These are phyloP conservation scores for Ethmia dodecea DNA, from an alignment of 2,888 invertebrate species.

Conservation along the genomic window DNA sequence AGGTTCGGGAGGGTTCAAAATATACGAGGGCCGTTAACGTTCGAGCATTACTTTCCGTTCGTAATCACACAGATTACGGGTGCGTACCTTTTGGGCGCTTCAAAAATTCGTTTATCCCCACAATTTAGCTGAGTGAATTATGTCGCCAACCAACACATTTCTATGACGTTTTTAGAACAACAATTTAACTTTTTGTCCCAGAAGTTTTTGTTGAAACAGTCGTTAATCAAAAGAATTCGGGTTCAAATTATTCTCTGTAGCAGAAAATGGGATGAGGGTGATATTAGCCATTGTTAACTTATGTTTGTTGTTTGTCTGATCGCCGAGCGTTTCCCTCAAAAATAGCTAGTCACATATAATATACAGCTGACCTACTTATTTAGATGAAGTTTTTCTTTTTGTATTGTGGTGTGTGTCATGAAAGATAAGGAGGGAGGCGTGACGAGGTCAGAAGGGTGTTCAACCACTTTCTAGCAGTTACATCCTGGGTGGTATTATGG, in stretches of 20 bases:
- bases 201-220: too few relatives aligned
- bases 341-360: conserved; percentile 5
- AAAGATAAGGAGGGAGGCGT: conserved; percentile 11
- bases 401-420: conserved; percentile 23
- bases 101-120: conserved; percentile 23
- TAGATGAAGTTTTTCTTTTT: conserved; percentile 17
- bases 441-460: too few relatives aligned
- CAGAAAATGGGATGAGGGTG: conserved; percentile 2
- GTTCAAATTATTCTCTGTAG: neutral
- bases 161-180: neutral
- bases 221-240: conserved; percentile 8
- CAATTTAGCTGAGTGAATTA: conserved; percentile 22
- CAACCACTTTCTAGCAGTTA: too few relatives aligned
- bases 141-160: conserved; percentile 5
- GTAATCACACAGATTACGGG: conserved; percentile 23
- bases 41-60: conserved; percentile 22
- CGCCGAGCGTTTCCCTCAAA: conserved; percentile 7
- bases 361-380: conserved; percentile 31
- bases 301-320: conserved; percentile 14
- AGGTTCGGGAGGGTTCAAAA: too few relatives aligned
- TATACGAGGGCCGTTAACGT: conserved; percentile 19
- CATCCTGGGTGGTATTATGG: too few relatives aligned
- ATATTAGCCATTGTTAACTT: conserved; percentile 7
- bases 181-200: too few relatives aligned
- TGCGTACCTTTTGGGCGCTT: conserved; percentile 20